A percentile compares a stretch with the other conserved stretches of the same genome.
Conservation (phyloP, 1,140 invertebrate genomes). For the Ganaspis sp. region DNA sequence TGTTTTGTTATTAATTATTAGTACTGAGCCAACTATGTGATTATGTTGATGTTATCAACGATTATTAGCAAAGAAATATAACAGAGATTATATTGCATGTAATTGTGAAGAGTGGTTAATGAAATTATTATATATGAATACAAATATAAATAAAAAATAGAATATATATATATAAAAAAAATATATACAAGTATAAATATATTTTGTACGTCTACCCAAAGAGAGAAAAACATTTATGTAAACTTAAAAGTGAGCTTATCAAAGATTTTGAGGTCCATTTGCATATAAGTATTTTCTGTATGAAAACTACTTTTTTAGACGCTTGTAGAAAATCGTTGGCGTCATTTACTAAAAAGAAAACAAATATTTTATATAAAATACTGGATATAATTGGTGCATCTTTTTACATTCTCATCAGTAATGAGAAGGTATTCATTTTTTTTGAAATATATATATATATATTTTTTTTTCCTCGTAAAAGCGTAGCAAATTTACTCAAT, state of each 20-base stretch:
- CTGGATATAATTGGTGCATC: conserved; percentile 32
- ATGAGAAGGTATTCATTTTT: too few relatives aligned
- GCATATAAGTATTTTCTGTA: conserved; percentile 49
- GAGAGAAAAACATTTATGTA: conserved; percentile 57
- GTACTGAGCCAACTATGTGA: conserved; percentile 58
- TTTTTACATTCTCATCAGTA: too few relatives aligned
- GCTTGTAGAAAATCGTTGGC: conserved; percentile 45
- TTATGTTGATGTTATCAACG: conserved; percentile 62
- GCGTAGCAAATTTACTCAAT: conserved; percentile 35
- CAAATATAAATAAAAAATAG: conserved; percentile 49
- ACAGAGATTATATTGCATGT: conserved; percentile 68
- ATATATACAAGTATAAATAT: conserved; percentile 51
- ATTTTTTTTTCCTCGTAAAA: conserved; percentile 56
- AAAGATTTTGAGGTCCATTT: conserved; percentile 54
- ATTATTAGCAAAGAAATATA: conserved; percentile 53
- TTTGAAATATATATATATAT: conserved; percentile 51
- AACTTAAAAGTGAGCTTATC: conserved; percentile 61
- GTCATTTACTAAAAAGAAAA: conserved; percentile 53
- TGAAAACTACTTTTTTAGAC: conserved; percentile 45
- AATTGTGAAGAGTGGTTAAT: conserved; percentile 38
- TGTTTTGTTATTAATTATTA: conserved; percentile 66
- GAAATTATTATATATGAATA: conserved; percentile 56
- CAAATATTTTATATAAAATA: conserved; percentile 57
- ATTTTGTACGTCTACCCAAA: conserved; percentile 69
- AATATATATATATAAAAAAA: conserved; percentile 46